Evolutionary conservation across 2,113 vertebrate species (phyloP), one percentile per base, ranked within the genome.

Genomic region (Oreocharis arfaki): DNA sequence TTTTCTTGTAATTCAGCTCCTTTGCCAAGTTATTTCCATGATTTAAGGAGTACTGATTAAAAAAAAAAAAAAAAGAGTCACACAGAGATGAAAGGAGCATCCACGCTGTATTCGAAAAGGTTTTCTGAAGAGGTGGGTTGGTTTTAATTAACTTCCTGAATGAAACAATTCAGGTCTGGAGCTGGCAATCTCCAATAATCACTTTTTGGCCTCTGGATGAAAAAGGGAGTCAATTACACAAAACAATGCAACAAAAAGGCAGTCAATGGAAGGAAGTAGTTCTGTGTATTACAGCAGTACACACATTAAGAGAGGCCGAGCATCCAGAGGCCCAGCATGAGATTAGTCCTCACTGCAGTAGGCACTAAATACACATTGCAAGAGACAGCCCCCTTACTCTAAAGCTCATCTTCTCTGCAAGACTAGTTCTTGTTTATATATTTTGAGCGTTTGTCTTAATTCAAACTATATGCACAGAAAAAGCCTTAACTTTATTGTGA

Each of bases 141-240:
- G 92, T 95, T 96, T 96, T 96, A 96, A 96, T 97, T 97, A 96
- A 97, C 90, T 96, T 96, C 88, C 96, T 96, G 93, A 97, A 96
- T 95, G 68, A 97, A 97, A 96, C 93, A 96, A 96, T 96, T 95
- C 96, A 82, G 73, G 41, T 93, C 93, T 96, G 83, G 85, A 94
- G 80, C 88, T 94, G 90, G 88, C 83, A 95, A 84, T 96, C 96
- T 94, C 83, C 93, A 97, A 96, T 96, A 94, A 96, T 93, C 96
- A 92, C 75, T 93, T 87, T 87, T 90, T 95, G 93, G 92, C 88
- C 90, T 94, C 90, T 94, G 92, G 83, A 94, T 93, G 83, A 92
- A 94, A 95, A 96, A 94, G n/a, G 53, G 93, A 96, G 85, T 97
- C 93, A 96, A 93, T 96, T 96, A 95, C 76, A 68, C 57, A 95